These are phyloP conservation scores for Perca fluviatilis DNA, from an alignment of 2,113 vertebrate species.

Conservation along the genomic window DNA sequence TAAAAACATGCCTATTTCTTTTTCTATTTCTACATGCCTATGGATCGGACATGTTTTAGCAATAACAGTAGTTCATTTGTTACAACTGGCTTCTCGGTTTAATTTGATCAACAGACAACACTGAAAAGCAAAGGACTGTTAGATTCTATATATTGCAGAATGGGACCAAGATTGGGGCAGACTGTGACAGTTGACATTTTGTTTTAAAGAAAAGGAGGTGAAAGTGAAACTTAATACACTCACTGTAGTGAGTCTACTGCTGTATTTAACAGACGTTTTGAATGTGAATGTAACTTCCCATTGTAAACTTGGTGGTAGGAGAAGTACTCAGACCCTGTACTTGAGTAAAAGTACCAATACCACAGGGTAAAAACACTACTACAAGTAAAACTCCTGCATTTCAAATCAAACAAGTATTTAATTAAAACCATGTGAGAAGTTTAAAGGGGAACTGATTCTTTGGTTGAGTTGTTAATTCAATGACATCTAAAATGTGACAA, in stretches of 20 bases:
- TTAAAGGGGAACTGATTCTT: background rate
- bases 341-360: background rate
- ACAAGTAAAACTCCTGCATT: background rate
- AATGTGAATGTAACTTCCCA: background rate
- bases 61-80: background rate
- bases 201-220: background rate
- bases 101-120: background rate
- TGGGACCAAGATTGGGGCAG: background rate
- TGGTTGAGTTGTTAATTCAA: background rate
- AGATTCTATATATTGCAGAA: background rate
- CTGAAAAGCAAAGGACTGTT: background rate
- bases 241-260: background rate
- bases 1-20: background rate
- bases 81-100: background rate
- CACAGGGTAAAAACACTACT: background rate
- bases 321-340: background rate
- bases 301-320: background rate
- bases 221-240: slow-evolving; percentile 6
- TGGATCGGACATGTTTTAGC: background rate
- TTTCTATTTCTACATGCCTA: background rate
- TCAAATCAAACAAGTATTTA: background rate
- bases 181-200: background rate
- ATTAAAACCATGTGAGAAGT: background rate
- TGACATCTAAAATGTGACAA: background rate
- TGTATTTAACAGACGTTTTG: background rate